Base-by-base conservation (phyloP, 2,113 vertebrate genomes). In the Sander lucioperca region DNA sequence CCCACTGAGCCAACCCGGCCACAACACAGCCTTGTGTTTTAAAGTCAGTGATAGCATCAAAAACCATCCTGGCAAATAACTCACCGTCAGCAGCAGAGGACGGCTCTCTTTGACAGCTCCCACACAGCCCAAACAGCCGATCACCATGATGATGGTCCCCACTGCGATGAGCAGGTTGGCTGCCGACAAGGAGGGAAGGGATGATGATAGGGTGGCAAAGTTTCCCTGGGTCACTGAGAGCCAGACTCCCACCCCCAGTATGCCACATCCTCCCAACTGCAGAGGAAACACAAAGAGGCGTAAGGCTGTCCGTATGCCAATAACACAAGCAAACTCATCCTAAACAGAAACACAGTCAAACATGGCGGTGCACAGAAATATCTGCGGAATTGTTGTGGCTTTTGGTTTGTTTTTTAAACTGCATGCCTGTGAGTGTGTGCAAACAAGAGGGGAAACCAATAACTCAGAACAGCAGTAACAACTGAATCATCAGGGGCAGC, bases 31-130 rank as follows among this genome's bases (percentile, higher is more conserved):
- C 36, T 69, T 36, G 23, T 23, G 18, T 64, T 59, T 43, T 59
- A 19, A 78, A 83, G 30, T 68, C 47, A 57, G 68, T 1, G 0
- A 19, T 1, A 4, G 6, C 8, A 15, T 77, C 50, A 47, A 14
- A 57, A 70, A 13, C 23, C 21, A 25, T 59, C 64, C 63, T 74
- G 64, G 30, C 4, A 53, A 64, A 79, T 74, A 25, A 97, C 97
- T 98, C 85, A 99, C 98, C 13, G 96, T 96, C 85, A 99, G 95
- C 83, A 99, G 96, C 69, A 99, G 95, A 76, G 97, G 97, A 85
- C 96, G 98, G 91, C 97, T 97, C 92, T 99, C 98, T 89, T 97
- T 99, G 93, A 99, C 97, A 87, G 98, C 98, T 2, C 98, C 98
- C 51, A 99, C 95, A 84, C 98, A 99, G 74, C 98, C 98, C 91